Percentiles rank a stretch among this genome's conserved stretches.
phyloP scores from a whole-genome alignment of 2,113 vertebrate species.

The Arvicanthis niloticus region DNA sequence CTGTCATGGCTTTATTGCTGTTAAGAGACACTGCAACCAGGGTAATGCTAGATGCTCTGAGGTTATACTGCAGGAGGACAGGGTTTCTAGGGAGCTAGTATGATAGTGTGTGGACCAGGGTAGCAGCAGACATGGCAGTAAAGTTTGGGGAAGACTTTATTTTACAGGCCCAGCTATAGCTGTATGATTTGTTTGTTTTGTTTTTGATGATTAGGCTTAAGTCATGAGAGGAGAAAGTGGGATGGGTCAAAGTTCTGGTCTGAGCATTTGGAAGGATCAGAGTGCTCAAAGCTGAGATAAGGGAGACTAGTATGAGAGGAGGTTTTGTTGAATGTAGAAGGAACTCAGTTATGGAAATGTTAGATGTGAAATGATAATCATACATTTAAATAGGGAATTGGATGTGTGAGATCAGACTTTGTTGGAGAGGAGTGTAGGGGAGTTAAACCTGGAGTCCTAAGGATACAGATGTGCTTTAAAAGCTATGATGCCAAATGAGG shows the following conservation, averaged over 20 bases:
- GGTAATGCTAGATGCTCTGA: not conserved
- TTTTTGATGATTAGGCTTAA: not conserved
- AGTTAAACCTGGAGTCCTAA: not conserved
- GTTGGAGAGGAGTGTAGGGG: not conserved
- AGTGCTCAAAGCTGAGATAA: not conserved
- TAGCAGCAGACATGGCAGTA: not conserved
- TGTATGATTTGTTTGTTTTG: not conserved
- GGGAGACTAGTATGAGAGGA: not conserved
- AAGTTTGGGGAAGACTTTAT: not conserved
- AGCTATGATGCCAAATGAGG: not conserved
- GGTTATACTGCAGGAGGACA: not conserved
- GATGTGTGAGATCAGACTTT: not conserved
- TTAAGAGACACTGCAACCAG: no score
- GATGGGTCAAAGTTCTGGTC: not conserved
- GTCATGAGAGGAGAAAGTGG: not conserved
- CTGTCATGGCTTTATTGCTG: no score
- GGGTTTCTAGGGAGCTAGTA: not conserved
- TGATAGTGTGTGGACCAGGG: not conserved
- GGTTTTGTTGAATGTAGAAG: not conserved
- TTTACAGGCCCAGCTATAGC: not conserved
- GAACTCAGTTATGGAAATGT: slow-evolving; percentile 4
- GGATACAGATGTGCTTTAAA: not conserved
- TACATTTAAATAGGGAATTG: not conserved
- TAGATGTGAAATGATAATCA: not conserved
- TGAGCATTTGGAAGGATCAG: not conserved